A percentile compares a stretch with the other conserved stretches of the same genome.
phyloP scores from a whole-genome alignment of 2,888 invertebrate genomes.

The Thecophora atra region DNA sequence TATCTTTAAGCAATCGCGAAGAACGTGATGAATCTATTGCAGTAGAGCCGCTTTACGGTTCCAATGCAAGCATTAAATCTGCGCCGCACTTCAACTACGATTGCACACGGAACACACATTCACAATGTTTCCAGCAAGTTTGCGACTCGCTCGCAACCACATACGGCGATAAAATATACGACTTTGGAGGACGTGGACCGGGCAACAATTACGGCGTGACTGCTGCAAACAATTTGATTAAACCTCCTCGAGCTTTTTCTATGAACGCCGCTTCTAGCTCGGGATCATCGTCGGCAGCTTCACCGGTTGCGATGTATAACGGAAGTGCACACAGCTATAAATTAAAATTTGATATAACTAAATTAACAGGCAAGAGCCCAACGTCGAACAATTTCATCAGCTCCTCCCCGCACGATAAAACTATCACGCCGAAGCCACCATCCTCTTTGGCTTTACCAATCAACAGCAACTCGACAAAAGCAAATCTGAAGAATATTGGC shows the following conservation, averaged over 20 bases:
- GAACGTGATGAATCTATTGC: constrained; percentile 53
- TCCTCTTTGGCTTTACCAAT: constrained; percentile 43
- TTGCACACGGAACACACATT: constrained; percentile 1
- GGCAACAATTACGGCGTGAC: constrained; percentile 56
- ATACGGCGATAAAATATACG: constrained; percentile 63
- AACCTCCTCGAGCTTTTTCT: constrained; percentile 52
- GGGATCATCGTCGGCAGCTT: constrained; percentile 56
- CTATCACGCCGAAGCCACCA: constrained; percentile 35
- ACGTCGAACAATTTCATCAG: constrained; percentile 57
- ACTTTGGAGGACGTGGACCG: constrained; percentile 60
- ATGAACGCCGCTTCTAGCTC: constrained; percentile 53
- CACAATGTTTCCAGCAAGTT: constrained; percentile 48
- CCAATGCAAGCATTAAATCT: constrained; percentile 67
- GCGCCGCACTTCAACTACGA: constrained; percentile 66
- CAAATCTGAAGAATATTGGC: constrained; percentile 5
- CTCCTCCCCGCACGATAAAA: constrained; percentile 53
- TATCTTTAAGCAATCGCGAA: constrained; percentile 56
- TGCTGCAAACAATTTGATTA: constrained; percentile 45
- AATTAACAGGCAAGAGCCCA: constrained; percentile 67
- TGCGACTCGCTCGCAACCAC: constrained; percentile 47
- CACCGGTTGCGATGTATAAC: constrained; percentile 50
- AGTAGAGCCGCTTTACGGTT: constrained; percentile 64
- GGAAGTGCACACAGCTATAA: constrained; percentile 44
- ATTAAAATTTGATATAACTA: constrained; percentile 65
- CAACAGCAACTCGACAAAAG: background rate